Base-by-base conservation (phyloP, 35 echinoderm and acorn worm genomes). In the Ophiothrix spiculata region DNA sequence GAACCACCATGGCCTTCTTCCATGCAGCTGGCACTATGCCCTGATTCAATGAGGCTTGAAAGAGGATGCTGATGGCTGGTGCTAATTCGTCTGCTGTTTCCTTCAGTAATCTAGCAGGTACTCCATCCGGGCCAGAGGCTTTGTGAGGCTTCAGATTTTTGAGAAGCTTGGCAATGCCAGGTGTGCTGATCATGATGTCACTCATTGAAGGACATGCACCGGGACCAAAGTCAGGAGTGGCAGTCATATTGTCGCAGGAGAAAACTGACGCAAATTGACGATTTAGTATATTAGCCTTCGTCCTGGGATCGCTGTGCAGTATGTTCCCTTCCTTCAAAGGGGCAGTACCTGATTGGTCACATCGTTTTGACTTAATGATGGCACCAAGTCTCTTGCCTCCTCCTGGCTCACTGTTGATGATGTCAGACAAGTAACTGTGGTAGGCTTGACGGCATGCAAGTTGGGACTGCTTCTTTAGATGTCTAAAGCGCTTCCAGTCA, bases 131-230 rank as follows among this genome's bases (percentile, higher is more conserved):
- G 4, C 78, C 78, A 21, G 78, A 36, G 16, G 78, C 78, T 31
- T 80, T 80, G 78, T 38, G 11, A 6, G 14, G 78, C 14, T 80
- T 80, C 10, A 80, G 78, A 31, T 80, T 80, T 41, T 80, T 80
- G 14, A 80, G 39, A 8, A 80, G 35, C 78, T 80, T 80, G 33
- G 39, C 33, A 80, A 80, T 40, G 8, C 78, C 78, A 80, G 34
- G 17, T 8, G 35, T 36, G 33, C 14, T 38, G 15, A 80, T 40
- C 17, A 38, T 4, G 33, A 80, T 80, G 33, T 40, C 34, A 80
- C 37, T 40, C 34, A 80, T 80, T 14, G 78, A 10, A 36, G 78
- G 78, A 31, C 16, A 31, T 11, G 6, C 8, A 35, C 17, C 16
- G 8, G 78, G 78, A 6, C 39, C 78, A 15, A 80, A 32, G 14